Percentiles rank a stretch among this genome's conserved stretches.
phyloP scores from a whole-genome alignment of 2,888 invertebrate genomes.

The Pseudolycoriella hygida region DNA sequence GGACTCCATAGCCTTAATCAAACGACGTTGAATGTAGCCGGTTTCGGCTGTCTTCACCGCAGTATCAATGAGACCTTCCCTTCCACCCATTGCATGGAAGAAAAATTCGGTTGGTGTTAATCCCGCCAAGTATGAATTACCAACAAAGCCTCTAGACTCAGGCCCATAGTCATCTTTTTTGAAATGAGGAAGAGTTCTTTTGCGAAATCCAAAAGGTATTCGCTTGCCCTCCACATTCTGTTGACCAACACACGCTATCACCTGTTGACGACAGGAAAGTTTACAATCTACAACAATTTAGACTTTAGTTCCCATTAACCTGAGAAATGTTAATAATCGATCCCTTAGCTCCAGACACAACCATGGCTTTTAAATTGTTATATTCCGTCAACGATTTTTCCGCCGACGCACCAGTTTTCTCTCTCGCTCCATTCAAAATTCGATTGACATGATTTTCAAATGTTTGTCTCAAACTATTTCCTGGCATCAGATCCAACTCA shows the following conservation, averaged over 20 bases:
- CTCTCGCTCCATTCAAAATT: conserved; percentile 95
- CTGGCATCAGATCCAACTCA: conserved; percentile 91
- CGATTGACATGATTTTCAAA: conserved; percentile 97
- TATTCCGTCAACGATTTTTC: conserved; percentile 95
- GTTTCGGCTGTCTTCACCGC: conserved; percentile 99
- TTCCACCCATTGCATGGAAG: conserved; percentile 99
- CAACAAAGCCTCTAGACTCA: conserved; percentile 97
- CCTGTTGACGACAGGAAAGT: conserved; percentile 22
- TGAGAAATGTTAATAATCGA: conserved; percentile 98
- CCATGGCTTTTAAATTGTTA: conserved; percentile 98
- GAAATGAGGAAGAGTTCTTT: conserved; percentile 96
- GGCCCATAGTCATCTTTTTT: conserved; percentile 99
- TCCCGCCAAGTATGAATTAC: conserved; percentile 98
- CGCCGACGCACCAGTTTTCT: conserved; percentile 95
- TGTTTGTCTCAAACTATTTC: conserved; percentile 92
- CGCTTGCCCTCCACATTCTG: conserved; percentile 99
- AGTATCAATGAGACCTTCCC: conserved; percentile 99
- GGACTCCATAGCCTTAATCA: conserved; percentile 99
- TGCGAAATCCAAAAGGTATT: conserved; percentile 98
- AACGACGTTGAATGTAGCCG: conserved; percentile 97
- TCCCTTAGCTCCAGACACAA: conserved; percentile 94
- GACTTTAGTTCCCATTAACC: conserved; percentile 14
- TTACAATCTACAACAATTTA: background rate
- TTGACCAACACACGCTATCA: conserved; percentile 99
- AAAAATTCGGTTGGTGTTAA: conserved; percentile 98